Percentiles rank a stretch among this genome's conserved stretches.
phyloP scores from a whole-genome alignment of 2,113 vertebrate genomes.

The human region GRCh38 chr2:114555001-114555500 shows the following conservation, averaged over 20 bases:
- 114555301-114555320: not conserved
- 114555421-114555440: not conserved
- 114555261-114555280: not conserved
- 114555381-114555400: not conserved
- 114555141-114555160: too few species aligned
- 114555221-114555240: not conserved
- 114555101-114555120: not conserved
- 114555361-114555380: not conserved
- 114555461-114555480: not conserved
- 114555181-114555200: not conserved
- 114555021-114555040: not conserved
- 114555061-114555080: not conserved
- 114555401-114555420: not conserved
- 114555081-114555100: not conserved
- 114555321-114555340: not conserved
- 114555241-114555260: not conserved
- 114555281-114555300: not conserved
- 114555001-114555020: not conserved
- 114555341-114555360: not conserved
- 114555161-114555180: not conserved
- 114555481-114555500: not conserved
- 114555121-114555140: not conserved
- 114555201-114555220: not conserved
- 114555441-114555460: not conserved
- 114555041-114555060: not conserved